Evolutionary conservation across 2,888 invertebrate species (phyloP).

Genomic region (Thecophora atra): DNA sequence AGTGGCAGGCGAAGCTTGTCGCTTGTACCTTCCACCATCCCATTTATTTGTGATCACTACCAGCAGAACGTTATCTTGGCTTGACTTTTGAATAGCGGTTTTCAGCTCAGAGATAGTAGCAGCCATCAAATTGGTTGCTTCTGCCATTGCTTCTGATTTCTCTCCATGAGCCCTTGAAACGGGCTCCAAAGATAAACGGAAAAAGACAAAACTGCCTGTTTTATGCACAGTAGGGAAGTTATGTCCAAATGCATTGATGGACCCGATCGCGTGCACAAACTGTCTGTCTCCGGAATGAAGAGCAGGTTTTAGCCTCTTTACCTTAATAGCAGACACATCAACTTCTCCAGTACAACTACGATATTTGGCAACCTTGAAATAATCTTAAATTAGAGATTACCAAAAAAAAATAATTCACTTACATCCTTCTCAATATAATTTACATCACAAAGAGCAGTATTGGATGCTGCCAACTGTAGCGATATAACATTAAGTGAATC

Average conservation of each 20-base stretch:
- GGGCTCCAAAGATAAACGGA: constrained; percentile 55
- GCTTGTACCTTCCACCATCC: constrained; percentile 53
- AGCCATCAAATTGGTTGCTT: constrained; percentile 58
- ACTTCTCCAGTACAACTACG: constrained; percentile 55
- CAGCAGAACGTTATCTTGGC: constrained; percentile 71
- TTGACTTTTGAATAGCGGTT: constrained; percentile 69
- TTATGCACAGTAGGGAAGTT: constrained; percentile 52
- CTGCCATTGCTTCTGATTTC: constrained; percentile 57
- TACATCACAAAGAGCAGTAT: constrained; percentile 73
- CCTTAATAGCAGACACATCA: constrained; percentile 49
- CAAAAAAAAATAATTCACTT: constrained; percentile 56
- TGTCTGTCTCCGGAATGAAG: constrained; percentile 60
- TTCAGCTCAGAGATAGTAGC: constrained; percentile 68
- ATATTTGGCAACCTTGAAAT: constrained; percentile 40
- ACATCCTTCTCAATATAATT: constrained; percentile 75
- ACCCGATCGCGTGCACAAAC: constrained; percentile 57
- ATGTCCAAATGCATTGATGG: constrained; percentile 52
- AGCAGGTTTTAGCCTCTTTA: constrained; percentile 56
- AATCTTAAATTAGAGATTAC: background rate
- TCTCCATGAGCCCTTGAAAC: constrained; percentile 60
- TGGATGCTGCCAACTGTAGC: constrained; percentile 70
- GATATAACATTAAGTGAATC: constrained; percentile 69
- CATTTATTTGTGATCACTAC: constrained; percentile 68
- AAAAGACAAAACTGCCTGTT: constrained; percentile 53
- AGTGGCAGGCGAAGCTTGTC: constrained; percentile 42